Percentiles rank a stretch among this genome's conserved stretches.
Conservation (phyloP, 2,113 vertebrate species). For the Dasyprocta punctata region DNA sequence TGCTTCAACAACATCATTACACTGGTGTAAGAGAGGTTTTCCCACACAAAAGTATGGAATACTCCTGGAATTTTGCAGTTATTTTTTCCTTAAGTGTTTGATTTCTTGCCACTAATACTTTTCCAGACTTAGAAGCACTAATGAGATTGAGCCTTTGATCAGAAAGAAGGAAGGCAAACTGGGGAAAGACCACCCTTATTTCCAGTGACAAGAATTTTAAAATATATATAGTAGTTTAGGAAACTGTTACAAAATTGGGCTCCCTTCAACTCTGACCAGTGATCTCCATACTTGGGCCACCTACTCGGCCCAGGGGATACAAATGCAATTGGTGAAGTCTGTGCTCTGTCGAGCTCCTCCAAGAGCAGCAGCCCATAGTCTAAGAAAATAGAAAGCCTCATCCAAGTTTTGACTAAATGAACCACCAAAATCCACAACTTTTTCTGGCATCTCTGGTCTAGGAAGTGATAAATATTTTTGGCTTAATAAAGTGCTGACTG, state of each 20-base stretch:
- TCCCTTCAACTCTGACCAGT: slow-evolving; percentile 62
- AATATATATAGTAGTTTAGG: slow-evolving; percentile 61
- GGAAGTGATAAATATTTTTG: slow-evolving; percentile 77
- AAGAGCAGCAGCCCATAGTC: slow-evolving; percentile 73
- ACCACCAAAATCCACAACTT: slow-evolving; percentile 73
- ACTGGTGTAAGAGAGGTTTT: not conserved
- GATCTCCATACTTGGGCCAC: slow-evolving; percentile 57
- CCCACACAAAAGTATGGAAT: slow-evolving; percentile 46
- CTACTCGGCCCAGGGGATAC: slow-evolving; percentile 34
- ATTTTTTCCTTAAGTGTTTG: slow-evolving; percentile 56
- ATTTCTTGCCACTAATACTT: slow-evolving; percentile 69
- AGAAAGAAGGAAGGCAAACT: not conserved
- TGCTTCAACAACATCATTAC: slow-evolving; percentile 11
- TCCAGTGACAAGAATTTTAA: slow-evolving; percentile 63
- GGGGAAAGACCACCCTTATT: slow-evolving; percentile 67
- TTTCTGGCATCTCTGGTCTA: slow-evolving; percentile 61
- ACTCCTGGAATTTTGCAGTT: slow-evolving; percentile 12
- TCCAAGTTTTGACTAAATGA: slow-evolving; percentile 71
- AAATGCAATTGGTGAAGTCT: slow-evolving; percentile 71
- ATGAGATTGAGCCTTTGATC: slow-evolving; percentile 63
- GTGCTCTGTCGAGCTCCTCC: slow-evolving; percentile 65
- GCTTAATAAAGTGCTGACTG: slow-evolving; percentile 75
- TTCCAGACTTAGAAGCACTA: slow-evolving; percentile 74
- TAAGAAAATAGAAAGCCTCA: slow-evolving; percentile 53
- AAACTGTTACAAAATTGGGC: slow-evolving; percentile 58